Evolutionary conservation across 2,113 vertebrate genomes (phyloP).

Genomic region (Oreamnos americanus): DNA sequence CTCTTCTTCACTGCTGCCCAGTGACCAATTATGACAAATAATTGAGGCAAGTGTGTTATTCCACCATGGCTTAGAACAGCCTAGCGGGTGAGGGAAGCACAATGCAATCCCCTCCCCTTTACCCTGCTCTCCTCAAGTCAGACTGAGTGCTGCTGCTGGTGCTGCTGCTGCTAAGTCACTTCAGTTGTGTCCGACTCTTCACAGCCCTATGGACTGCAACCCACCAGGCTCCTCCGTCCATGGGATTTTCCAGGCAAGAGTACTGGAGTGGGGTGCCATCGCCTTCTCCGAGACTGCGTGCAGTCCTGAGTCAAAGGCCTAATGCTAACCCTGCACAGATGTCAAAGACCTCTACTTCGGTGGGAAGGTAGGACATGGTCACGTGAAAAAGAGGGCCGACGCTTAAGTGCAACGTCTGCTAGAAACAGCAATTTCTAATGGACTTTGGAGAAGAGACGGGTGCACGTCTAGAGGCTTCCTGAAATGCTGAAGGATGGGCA

Average conservation of each 20-base stretch:
- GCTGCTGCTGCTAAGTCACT: no score
- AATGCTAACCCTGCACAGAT: accelerated
- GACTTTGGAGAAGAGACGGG: neutral
- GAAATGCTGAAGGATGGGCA: neutral
- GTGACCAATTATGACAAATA: neutral
- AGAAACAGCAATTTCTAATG: neutral
- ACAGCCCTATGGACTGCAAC: no score
- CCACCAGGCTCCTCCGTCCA: no score
- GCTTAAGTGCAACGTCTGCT: neutral
- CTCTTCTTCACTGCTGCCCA: neutral
- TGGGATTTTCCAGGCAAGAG: no score
- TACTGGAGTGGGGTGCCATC: no score
- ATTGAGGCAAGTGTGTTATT: neutral
- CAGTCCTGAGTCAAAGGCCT: neutral
- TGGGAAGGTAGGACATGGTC: neutral
- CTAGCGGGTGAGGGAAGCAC: neutral
- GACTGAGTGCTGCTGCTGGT: neutral
- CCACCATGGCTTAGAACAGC: neutral
- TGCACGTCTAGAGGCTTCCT: neutral
- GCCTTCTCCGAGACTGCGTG: neutral
- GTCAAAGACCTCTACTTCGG: neutral
- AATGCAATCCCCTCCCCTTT: neutral
- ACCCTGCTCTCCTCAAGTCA: neutral
- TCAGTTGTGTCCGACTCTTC: no score
- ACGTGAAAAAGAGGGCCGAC: neutral